These are phyloP conservation scores for Papilio polytes DNA, from an alignment of 1,140 invertebrate species.

Conservation along the genomic window DNA sequence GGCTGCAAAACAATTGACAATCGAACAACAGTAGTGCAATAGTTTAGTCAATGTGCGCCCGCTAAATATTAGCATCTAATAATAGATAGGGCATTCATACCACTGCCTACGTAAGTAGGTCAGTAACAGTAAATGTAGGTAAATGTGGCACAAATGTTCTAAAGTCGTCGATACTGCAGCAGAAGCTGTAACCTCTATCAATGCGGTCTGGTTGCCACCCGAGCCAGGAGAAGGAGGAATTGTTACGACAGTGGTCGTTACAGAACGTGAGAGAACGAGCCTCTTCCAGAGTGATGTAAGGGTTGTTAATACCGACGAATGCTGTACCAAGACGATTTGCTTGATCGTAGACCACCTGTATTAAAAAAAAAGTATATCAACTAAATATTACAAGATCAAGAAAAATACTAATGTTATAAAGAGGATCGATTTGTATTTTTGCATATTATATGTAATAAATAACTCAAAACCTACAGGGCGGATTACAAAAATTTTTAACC, in stretches of 20 bases:
- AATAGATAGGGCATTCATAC: neutral
- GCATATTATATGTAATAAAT: too few species aligned
- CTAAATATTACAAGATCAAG: too few species aligned
- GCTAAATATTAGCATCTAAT: too few species aligned
- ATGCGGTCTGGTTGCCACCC: constrained; percentile 80
- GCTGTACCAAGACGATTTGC: constrained; percentile 82
- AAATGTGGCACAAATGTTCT: constrained; percentile 82
- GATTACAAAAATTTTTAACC: too few species aligned
- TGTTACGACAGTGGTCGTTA: constrained; percentile 82
- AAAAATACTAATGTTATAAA: too few species aligned
- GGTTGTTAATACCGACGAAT: constrained; percentile 88
- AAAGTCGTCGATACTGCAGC: constrained; percentile 86
- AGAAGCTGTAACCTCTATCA: constrained; percentile 86
- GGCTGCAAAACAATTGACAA: too few species aligned
- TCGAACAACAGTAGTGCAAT: too few species aligned
- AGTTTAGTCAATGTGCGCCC: too few species aligned
- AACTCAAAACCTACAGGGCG: too few species aligned
- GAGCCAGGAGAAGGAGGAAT: constrained; percentile 84
- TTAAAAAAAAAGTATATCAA: neutral
- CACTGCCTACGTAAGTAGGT: constrained; percentile 61
- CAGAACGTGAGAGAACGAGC: constrained; percentile 84
- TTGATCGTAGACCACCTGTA: constrained; percentile 85
- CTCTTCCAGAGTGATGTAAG: constrained; percentile 78
- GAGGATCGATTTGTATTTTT: too few species aligned
- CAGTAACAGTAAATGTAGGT: constrained; percentile 76